phyloP scores from a whole-genome alignment of 92 coral and sea anemone genomes.

The Epizoanthus fatuus region DNA sequence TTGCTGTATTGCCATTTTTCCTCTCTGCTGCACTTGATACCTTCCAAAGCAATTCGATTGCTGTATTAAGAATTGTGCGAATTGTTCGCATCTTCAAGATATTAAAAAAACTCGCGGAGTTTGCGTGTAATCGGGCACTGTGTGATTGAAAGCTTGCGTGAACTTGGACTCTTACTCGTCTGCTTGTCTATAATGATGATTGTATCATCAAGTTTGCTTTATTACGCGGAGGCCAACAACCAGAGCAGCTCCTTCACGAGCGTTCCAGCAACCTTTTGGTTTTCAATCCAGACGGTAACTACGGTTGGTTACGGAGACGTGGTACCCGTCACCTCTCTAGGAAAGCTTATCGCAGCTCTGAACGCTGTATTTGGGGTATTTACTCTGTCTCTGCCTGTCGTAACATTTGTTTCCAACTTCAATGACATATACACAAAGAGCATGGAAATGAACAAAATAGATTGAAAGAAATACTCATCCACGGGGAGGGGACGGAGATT shows the following conservation, averaged over 20 bases:
- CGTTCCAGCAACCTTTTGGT: slow-evolving; percentile 94
- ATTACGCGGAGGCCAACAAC: slow-evolving; percentile 77
- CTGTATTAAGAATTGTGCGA: slow-evolving; percentile 58
- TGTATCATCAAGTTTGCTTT: slow-evolving; percentile 77
- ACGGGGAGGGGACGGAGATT: too few species aligned
- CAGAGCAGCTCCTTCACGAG: slow-evolving; percentile 73
- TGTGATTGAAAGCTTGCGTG: slow-evolving; percentile 81
- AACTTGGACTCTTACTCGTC: slow-evolving; percentile 76
- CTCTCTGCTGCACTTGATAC: slow-evolving; percentile 32
- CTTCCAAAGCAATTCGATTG: slow-evolving; percentile 59
- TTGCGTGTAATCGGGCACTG: slow-evolving; percentile 91
- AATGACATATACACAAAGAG: slow-evolving; percentile 64
- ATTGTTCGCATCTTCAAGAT: slow-evolving; percentile 86
- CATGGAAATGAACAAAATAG: too few species aligned
- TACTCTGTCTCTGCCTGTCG: slow-evolving; percentile 84
- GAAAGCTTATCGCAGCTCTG: slow-evolving; percentile 80
- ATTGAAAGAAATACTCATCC: too few species aligned
- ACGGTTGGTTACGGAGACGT: slow-evolving; percentile 92
- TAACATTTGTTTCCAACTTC: slow-evolving; percentile 90
- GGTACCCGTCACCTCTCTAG: slow-evolving; percentile 78
- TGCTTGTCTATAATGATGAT: slow-evolving; percentile 77
- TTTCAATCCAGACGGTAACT: slow-evolving; percentile 85
- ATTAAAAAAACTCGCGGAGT: slow-evolving; percentile 89
- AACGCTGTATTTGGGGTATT: slow-evolving; percentile 91
- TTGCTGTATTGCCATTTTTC: slow-evolving; percentile 80